Percentiles rank a stretch among this genome's conserved stretches.
Evolutionary conservation across 2,797 vertebrate species (phyloP).

Genomic region (Yasuhikotakia modesta): DNA sequence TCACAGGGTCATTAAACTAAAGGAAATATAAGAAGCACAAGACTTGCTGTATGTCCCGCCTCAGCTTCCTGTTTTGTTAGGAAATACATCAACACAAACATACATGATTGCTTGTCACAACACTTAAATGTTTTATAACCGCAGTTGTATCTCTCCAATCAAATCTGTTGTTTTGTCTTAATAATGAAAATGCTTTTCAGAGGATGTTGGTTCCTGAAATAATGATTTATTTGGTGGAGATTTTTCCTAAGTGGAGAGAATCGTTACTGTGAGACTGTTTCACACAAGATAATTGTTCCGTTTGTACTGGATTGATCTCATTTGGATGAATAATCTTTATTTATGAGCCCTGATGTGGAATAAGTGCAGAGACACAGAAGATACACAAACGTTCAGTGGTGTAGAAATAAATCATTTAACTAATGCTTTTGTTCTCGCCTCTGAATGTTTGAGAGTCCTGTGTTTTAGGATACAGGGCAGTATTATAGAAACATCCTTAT

Average conservation of each 20-base stretch:
- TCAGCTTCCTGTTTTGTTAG: no score
- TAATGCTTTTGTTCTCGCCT: no score
- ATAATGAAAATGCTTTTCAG: not conserved
- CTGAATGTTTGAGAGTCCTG: no score
- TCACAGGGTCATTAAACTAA: not conserved
- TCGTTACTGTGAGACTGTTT: not conserved
- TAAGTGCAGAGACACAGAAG: not conserved
- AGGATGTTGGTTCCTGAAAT: not conserved
- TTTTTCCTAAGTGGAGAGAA: not conserved
- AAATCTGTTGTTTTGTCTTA: not conserved
- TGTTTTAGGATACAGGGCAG: no score
- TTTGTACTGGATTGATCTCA: not conserved
- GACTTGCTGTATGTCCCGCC: no score
- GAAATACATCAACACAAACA: no score
- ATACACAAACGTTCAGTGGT: not conserved
- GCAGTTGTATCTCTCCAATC: not conserved
- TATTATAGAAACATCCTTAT: no score
- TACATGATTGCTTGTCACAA: no score
- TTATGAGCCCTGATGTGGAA: not conserved
- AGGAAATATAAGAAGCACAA: no score
- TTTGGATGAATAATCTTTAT: constrained; percentile 1
- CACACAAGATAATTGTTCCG: not conserved
- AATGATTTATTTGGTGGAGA: not conserved
- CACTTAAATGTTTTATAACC: not conserved
- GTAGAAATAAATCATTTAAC: no score